Conservation (phyloP, 2,113 vertebrate genomes). For the Zonotrichia leucophrys region DNA sequence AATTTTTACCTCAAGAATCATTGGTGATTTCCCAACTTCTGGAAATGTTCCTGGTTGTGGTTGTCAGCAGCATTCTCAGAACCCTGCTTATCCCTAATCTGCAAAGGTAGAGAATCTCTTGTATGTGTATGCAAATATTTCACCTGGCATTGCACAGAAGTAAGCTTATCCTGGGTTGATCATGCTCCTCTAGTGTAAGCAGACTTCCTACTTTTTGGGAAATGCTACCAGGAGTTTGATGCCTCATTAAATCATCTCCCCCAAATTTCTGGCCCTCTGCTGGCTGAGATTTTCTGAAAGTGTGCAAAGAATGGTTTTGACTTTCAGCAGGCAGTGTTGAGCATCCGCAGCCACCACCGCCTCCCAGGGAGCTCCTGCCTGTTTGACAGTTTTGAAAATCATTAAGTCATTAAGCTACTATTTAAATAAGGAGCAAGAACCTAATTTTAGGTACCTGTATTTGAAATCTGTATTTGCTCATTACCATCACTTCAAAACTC, state of each 20-base stretch:
- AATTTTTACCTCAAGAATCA: not conserved
- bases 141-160: not conserved
- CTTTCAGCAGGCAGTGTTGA: slow-evolving; percentile 17
- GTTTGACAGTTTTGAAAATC: slow-evolving; percentile 50
- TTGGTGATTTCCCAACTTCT: not conserved
- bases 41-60: not conserved
- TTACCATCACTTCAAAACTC: not conserved
- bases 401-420: slow-evolving; percentile 34
- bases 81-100: not conserved
- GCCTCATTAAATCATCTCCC: not conserved
- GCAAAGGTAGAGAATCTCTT: not conserved
- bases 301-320: not conserved
- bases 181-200: not conserved
- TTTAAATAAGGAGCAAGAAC: slow-evolving; percentile 16
- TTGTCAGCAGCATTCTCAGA: not conserved
- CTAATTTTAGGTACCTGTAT: slow-evolving; percentile 38
- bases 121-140: not conserved
- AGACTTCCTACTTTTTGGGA: not conserved
- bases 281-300: slow-evolving; percentile 30
- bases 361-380: slow-evolving; percentile 37
- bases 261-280: slow-evolving; percentile 42
- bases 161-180: not conserved
- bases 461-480: not conserved
- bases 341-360: slow-evolving; percentile 26
- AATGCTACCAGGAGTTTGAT: not conserved